Evolutionary conservation across 2,888 invertebrate genomes (phyloP).

Genomic region (Parnassius apollo): DNA sequence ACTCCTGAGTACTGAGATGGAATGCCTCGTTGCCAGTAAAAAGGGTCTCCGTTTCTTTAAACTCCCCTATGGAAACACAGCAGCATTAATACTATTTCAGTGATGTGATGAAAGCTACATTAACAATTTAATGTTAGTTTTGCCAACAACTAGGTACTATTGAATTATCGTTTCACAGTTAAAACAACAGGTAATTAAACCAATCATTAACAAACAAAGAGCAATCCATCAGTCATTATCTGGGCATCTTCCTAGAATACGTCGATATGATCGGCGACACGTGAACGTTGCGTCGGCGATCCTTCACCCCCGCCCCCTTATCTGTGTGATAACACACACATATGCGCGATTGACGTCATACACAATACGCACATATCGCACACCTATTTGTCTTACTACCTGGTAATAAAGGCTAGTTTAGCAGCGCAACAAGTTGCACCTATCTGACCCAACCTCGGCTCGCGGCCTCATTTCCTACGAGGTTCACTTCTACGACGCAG

Average conservation of each 20-base stretch:
- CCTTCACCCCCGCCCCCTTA: constrained; percentile 65
- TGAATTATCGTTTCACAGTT: neutral
- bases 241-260: constrained; percentile 51
- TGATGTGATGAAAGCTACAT: too few species aligned
- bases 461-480: constrained; percentile 60
- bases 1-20: too few species aligned
- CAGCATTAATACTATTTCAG: too few species aligned
- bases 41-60: too few species aligned
- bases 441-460: constrained; percentile 48
- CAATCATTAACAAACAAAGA: constrained; percentile 50
- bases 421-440: constrained; percentile 32
- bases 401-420: constrained; percentile 37
- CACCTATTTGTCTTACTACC: constrained; percentile 37
- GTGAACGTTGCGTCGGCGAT: constrained; percentile 57
- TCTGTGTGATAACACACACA: constrained; percentile 54
- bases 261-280: constrained; percentile 50
- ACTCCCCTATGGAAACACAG: too few species aligned
- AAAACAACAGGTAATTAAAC: constrained; percentile 22
- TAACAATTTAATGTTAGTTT: too few species aligned
- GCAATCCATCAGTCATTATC: constrained; percentile 60
- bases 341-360: constrained; percentile 67
- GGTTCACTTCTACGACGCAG: constrained; percentile 61
- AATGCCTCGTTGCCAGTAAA: too few species aligned
- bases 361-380: constrained; percentile 36
- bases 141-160: too few species aligned